Percentiles rank a stretch among this genome's conserved stretches.
Evolutionary conservation across 2,797 vertebrate genomes (phyloP).

Genomic region (Acrocephalus scirpaceus): DNA sequence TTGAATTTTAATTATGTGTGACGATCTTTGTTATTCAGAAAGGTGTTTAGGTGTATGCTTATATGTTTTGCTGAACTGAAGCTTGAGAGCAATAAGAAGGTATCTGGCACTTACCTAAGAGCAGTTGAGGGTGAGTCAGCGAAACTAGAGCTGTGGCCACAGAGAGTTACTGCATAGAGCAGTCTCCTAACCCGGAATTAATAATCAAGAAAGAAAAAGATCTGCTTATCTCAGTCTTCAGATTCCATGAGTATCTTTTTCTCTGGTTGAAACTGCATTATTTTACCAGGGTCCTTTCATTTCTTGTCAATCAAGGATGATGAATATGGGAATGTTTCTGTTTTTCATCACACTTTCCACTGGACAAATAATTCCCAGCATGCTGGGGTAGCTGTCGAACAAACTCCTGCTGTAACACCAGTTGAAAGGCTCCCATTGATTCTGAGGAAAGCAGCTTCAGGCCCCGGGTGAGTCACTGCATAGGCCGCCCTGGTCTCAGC

Average conservation of each 20-base stretch:
- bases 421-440: constrained; percentile 22
- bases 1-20: constrained; percentile 38
- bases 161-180: not conserved
- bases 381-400: not conserved
- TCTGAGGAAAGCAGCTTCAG: not conserved
- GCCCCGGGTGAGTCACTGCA: not conserved
- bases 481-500: not conserved
- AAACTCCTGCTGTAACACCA: constrained; percentile 24
- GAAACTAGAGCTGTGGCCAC: constrained; percentile 31
- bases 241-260: not conserved
- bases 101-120: constrained; percentile 60
- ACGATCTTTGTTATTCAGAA: constrained; percentile 32
- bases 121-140: constrained; percentile 24
- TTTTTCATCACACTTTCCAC: not conserved
- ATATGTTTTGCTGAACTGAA: constrained; percentile 30
- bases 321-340: not conserved
- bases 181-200: not conserved
- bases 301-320: not conserved
- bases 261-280: not conserved
- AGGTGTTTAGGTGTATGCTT: constrained; percentile 7
- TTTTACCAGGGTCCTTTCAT: not conserved
- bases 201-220: constrained; percentile 7
- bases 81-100: constrained; percentile 30
- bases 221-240: not conserved
- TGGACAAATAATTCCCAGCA: not conserved